These are phyloP conservation scores for Drosophila anomalipes DNA, from an alignment of 2,888 invertebrate genomes.

Conservation along the genomic window DNA sequence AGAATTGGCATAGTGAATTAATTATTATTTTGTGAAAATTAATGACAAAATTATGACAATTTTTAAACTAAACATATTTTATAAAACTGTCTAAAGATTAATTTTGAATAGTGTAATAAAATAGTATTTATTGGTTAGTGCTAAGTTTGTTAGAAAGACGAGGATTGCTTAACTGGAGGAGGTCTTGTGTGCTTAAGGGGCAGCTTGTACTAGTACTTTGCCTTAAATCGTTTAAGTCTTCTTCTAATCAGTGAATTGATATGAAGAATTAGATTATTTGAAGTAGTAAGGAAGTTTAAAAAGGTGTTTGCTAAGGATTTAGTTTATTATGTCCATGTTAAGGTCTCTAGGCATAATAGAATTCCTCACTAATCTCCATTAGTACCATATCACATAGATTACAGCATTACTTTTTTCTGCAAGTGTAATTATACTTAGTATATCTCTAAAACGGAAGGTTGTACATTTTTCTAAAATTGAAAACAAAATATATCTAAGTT, in stretches of 20 bases:
- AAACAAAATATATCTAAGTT: neutral
- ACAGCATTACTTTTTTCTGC: neutral
- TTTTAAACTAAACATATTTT: neutral
- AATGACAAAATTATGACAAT: neutral
- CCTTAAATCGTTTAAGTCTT: neutral
- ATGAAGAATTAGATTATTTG: neutral
- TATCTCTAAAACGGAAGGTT: neutral
- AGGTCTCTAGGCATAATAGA: neutral
- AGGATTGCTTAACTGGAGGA: neutral
- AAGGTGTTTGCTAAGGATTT: neutral
- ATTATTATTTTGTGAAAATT: neutral
- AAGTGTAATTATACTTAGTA: neutral
- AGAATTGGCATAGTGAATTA: neutral
- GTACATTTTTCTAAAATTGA: neutral
- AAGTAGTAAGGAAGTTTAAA: neutral
- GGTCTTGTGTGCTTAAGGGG: neutral
- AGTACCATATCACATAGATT: neutral
- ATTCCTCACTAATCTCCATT: neutral
- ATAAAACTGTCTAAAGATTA: neutral
- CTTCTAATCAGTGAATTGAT: neutral
- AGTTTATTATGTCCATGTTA: neutral
- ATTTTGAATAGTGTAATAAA: neutral
- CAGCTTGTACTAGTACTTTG: neutral
- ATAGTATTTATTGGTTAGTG: neutral
- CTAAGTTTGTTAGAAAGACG: neutral